Conservation (phyloP, 2,888 invertebrate genomes). For the Eurytoma californica region DNA sequence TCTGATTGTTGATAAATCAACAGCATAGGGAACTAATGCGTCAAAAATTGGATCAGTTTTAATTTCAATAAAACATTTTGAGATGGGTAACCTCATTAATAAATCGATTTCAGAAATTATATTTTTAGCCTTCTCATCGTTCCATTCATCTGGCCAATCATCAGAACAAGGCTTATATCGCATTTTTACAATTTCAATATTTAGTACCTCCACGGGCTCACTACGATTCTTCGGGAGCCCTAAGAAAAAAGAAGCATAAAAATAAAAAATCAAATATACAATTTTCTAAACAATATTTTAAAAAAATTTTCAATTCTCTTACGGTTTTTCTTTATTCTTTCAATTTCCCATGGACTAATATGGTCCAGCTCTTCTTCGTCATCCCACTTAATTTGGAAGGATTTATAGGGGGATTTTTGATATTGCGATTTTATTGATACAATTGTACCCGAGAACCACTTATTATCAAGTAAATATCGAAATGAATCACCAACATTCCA, state of each 20-base stretch:
- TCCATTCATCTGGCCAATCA: constrained; percentile 1
- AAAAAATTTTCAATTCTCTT: background rate
- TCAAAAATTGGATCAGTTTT: constrained; percentile 93
- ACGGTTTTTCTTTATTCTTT: background rate
- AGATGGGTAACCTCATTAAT: constrained; percentile 91
- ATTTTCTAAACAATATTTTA: background rate
- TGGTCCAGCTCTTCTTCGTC: background rate
- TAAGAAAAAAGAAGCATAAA: background rate
- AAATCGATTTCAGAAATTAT: constrained; percentile 83
- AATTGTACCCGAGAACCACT: background rate
- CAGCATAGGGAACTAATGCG: constrained; percentile 91
- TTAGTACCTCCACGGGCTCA: background rate
- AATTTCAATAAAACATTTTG: constrained; percentile 96
- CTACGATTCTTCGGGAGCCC: background rate
- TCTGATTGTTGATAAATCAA: constrained; percentile 93
- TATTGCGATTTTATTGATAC: background rate
- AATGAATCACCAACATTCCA: background rate
- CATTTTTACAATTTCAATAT: background rate
- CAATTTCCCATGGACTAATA: constrained; percentile 1
- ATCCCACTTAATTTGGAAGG: background rate
- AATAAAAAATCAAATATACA: background rate
- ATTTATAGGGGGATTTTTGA: background rate
- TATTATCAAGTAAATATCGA: background rate
- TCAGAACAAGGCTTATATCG: background rate
- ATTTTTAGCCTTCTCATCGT: constrained; percentile 75